Evolutionary conservation across 1,140 invertebrate genomes (phyloP).

Genomic region (Saxidomus purpurata): DNA sequence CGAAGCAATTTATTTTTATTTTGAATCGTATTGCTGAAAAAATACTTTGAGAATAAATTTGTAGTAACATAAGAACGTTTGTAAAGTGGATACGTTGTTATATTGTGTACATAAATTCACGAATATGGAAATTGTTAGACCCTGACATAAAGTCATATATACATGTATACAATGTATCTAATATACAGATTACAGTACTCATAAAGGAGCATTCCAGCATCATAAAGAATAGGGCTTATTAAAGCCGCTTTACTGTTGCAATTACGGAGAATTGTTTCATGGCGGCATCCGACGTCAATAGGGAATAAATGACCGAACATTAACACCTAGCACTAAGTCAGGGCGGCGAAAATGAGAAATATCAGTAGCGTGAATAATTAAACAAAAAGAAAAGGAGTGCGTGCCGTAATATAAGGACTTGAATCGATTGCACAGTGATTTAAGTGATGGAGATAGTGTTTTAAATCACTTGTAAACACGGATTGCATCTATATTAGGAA

Average conservation of each 20-base stretch:
- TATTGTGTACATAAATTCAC: too few relatives aligned
- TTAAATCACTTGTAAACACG: too few relatives aligned
- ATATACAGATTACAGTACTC: too few relatives aligned
- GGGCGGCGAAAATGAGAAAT: not conserved
- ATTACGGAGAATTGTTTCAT: not conserved
- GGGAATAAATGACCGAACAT: conserved; percentile 20
- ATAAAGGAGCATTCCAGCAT: not conserved
- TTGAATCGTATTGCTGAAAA: too few relatives aligned
- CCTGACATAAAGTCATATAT: too few relatives aligned
- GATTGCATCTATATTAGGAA: not conserved
- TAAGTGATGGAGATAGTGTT: not conserved
- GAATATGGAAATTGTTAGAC: too few relatives aligned
- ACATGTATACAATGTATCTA: too few relatives aligned
- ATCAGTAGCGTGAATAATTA: conserved; percentile 13
- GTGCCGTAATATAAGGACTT: not conserved
- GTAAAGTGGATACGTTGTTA: too few relatives aligned
- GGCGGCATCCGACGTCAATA: not conserved
- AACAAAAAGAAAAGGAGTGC: not conserved
- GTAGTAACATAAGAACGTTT: too few relatives aligned
- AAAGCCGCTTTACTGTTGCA: not conserved
- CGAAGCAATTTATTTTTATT: too few relatives aligned
- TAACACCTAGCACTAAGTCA: not conserved
- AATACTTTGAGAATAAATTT: too few relatives aligned
- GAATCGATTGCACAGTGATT: conserved; percentile 7
- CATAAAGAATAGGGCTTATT: conserved; percentile 6